Conservation (phyloP, 2,797 vertebrate species). For the Pseudomugil tenellus region DNA sequence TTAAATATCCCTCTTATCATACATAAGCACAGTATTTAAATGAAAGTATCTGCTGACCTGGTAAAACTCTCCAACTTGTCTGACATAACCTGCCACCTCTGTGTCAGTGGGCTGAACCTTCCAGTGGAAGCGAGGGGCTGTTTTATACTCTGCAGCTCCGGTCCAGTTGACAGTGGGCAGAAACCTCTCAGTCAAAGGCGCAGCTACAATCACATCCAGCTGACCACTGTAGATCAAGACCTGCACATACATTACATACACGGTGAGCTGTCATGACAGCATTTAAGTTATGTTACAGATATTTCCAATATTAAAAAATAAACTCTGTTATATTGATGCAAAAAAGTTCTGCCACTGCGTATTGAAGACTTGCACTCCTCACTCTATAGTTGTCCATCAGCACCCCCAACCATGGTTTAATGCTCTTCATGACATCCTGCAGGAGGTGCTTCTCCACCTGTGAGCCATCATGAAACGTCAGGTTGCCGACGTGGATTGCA, state of each 20-base stretch:
- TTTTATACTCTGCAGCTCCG: conserved; percentile 78
- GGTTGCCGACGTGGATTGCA: conserved; percentile 89
- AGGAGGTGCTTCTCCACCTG: conserved; percentile 85
- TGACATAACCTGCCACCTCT: conserved; percentile 90
- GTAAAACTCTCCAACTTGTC: conserved; percentile 84
- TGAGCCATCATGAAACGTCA: conserved; percentile 82
- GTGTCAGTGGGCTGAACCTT: conserved; percentile 84
- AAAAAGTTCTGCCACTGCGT: background rate
- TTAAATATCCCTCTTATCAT: background rate
- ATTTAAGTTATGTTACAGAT: background rate
- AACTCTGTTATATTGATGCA: background rate
- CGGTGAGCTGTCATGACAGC: background rate
- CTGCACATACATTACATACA: conserved; percentile 53
- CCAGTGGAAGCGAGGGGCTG: conserved; percentile 82
- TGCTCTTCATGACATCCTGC: conserved; percentile 87
- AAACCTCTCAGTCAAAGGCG: conserved; percentile 86
- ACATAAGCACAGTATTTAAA: rapidly evolving
- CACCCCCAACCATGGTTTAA: conserved; percentile 88
- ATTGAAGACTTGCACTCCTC: conserved; percentile 29
- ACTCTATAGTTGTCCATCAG: conserved; percentile 92
- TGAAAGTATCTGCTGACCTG: conserved; percentile 79
- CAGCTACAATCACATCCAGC: conserved; percentile 89
- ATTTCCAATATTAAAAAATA: no score
- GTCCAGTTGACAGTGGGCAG: conserved; percentile 86
- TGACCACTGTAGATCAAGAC: conserved; percentile 90